A percentile compares a stretch with the other conserved stretches of the same genome.
Conservation (phyloP, 2,113 vertebrate genomes). For the Monopterus albus region DNA sequence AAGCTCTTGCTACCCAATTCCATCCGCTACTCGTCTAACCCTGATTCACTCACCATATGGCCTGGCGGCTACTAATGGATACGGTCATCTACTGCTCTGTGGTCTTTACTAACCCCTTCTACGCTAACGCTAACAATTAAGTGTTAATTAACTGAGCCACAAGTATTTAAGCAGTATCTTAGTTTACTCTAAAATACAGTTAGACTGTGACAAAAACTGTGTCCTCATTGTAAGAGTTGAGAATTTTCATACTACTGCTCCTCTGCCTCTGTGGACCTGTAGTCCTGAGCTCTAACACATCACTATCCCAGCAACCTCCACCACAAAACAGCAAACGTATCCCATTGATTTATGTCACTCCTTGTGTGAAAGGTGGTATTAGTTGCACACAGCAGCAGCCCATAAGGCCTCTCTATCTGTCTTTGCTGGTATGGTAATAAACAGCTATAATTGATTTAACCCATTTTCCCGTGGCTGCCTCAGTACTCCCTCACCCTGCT, state of each 20-base stretch:
- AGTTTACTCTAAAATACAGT: too few relatives aligned
- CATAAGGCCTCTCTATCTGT: slow-evolving; percentile 15
- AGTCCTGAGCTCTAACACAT: neutral
- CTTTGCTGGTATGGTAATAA: slow-evolving; percentile 55
- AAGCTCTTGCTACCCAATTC: slow-evolving; percentile 6
- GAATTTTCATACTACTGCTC: neutral
- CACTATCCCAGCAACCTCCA: neutral
- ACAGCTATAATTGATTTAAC: slow-evolving; percentile 67
- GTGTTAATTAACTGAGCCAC: too few relatives aligned
- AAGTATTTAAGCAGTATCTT: too few relatives aligned
- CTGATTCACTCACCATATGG: slow-evolving; percentile 52
- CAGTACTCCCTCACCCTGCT: slow-evolving; percentile 13
- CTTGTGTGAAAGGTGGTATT: slow-evolving; percentile 8
- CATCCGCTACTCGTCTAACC: too few relatives aligned
- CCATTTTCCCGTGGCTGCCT: slow-evolving; percentile 36
- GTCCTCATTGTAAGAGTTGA: neutral
- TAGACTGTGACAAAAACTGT: neutral
- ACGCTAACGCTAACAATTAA: neutral
- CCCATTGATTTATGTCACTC: slow-evolving; percentile 1
- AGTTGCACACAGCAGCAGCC: neutral
- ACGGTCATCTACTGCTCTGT: neutral
- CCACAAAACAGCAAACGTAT: neutral
- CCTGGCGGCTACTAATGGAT: slow-evolving; percentile 23
- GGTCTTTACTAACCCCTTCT: neutral
- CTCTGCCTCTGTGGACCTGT: neutral